Conservation (phyloP, 2,113 vertebrate genomes). For the Podarcis cretensis region DNA sequence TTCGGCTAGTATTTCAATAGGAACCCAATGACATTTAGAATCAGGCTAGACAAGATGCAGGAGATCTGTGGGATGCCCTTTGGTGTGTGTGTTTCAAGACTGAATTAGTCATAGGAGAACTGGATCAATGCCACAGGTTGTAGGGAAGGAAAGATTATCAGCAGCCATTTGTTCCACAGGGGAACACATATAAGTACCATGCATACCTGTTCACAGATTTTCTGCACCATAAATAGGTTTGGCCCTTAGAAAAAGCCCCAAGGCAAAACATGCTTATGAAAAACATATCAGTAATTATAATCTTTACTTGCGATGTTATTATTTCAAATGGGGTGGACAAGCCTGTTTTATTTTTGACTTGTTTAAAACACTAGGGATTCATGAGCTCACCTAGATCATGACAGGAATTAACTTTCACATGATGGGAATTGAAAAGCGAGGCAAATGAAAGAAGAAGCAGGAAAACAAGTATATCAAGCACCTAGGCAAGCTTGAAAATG, state of each 20-base stretch:
- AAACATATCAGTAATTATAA: background rate
- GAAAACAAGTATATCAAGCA: background rate
- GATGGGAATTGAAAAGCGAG: background rate
- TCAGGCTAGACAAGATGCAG: background rate
- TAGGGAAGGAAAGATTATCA: too few species aligned
- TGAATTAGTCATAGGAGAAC: too few species aligned
- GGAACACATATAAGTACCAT: too few species aligned
- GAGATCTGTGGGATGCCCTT: background rate
- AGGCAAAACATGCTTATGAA: background rate
- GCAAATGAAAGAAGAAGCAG: background rate
- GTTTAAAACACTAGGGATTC: background rate
- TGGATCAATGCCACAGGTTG: too few species aligned
- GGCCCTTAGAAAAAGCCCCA: background rate
- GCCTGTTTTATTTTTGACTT: background rate
- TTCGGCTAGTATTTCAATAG: background rate
- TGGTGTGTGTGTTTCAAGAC: background rate
- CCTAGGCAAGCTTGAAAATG: background rate
- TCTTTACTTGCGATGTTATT: background rate
- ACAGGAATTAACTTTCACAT: background rate
- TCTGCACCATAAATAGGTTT: background rate
- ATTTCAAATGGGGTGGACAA: constrained; percentile 17
- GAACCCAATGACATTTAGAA: background rate
- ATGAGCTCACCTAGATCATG: constrained; percentile 4
- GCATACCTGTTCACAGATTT: background rate
- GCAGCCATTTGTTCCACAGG: too few species aligned